Conservation (phyloP, 2,888 invertebrate species). For the Rhamphomyia laevipes region DNA sequence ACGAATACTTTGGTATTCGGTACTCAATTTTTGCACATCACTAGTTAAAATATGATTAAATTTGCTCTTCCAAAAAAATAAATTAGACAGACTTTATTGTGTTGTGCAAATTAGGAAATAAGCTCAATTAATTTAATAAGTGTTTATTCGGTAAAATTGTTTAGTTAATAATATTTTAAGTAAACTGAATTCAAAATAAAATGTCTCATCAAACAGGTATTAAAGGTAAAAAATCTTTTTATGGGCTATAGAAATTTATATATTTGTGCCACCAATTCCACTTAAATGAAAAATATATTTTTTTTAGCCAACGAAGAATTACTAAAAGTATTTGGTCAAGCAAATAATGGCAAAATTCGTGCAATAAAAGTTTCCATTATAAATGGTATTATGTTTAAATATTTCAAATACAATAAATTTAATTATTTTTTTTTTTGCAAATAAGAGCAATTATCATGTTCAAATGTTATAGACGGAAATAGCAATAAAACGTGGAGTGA, state of each 20-base stretch:
- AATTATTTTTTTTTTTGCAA: not conserved
- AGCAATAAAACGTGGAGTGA: conserved; percentile 70
- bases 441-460: not conserved
- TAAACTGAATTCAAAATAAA: conserved; percentile 18
- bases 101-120: too few relatives aligned
- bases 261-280: not conserved
- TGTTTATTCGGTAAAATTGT: too few relatives aligned
- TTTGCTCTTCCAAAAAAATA: too few relatives aligned
- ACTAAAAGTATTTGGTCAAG: conserved; percentile 69
- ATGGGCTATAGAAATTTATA: not conserved
- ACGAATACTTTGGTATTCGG: too few relatives aligned
- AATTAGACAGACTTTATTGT: too few relatives aligned
- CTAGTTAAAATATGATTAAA: too few relatives aligned
- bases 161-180: too few relatives aligned
- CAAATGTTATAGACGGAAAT: conserved; percentile 46
- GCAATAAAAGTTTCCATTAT: conserved; percentile 74
- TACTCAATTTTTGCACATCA: too few relatives aligned
- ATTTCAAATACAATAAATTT: not conserved
- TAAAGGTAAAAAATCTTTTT: conserved; percentile 47
- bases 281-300: not conserved
- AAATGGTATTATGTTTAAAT: conserved; percentile 49
- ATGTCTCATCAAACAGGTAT: conserved; percentile 92
- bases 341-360: conserved; percentile 62
- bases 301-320: conserved; percentile 70
- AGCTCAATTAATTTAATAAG: too few relatives aligned